Percentiles rank a stretch among this genome's conserved stretches.
These are phyloP conservation scores for Drosophila insularis DNA, from an alignment of 1,140 invertebrate genomes.

Conservation along the genomic window DNA sequence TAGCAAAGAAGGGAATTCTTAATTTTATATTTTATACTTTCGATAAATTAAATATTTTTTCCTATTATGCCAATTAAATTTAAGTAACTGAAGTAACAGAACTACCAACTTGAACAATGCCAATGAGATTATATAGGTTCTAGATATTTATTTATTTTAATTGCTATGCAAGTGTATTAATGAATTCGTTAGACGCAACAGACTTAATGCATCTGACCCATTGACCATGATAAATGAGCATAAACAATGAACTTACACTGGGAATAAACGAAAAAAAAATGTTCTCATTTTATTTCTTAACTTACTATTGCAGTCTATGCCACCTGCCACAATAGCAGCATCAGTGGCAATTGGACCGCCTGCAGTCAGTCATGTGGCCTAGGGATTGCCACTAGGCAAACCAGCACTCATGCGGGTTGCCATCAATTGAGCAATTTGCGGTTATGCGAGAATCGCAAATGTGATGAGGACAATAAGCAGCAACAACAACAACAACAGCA, in stretches of 20 bases:
- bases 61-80: too few species aligned
- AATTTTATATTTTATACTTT: too few species aligned
- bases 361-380: slow-evolving; percentile 86
- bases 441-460: slow-evolving; percentile 84
- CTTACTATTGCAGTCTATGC: slow-evolving; percentile 77
- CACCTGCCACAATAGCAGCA: slow-evolving; percentile 82
- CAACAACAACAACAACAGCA: slow-evolving; percentile 19
- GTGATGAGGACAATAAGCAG: slow-evolving; percentile 67
- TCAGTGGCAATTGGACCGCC: slow-evolving; percentile 85
- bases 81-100: too few species aligned
- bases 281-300: slow-evolving; percentile 7
- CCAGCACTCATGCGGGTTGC: slow-evolving; percentile 85
- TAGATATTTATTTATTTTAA: neutral
- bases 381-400: slow-evolving; percentile 86
- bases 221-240: slow-evolving; percentile 24
- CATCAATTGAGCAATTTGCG: slow-evolving; percentile 85
- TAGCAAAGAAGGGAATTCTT: too few species aligned
- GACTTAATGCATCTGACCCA: slow-evolving; percentile 13
- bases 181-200: neutral
- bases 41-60: too few species aligned
- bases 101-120: too few species aligned
- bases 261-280: slow-evolving; percentile 9
- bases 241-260: slow-evolving; percentile 35
- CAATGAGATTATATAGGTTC: too few species aligned
- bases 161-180: neutral